Conservation (phyloP, 1,140 invertebrate species). For the Sinonovacula constricta region DNA sequence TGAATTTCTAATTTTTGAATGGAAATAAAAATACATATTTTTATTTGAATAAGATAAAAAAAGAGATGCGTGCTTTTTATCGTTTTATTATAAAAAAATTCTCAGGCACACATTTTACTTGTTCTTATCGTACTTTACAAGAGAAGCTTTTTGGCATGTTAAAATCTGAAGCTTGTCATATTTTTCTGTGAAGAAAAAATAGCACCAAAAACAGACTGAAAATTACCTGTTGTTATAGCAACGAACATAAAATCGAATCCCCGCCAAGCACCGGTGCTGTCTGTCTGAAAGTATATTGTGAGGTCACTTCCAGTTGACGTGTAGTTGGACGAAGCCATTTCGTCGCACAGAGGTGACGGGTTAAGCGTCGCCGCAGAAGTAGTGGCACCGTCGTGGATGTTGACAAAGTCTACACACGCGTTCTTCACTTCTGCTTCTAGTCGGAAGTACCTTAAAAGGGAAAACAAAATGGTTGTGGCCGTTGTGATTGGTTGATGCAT, state of each 20-base stretch:
- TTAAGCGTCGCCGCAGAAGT: slow-evolving; percentile 11
- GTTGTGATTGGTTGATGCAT: no score
- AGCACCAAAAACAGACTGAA: no score
- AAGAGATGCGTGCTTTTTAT: not conserved
- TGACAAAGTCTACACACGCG: slow-evolving; percentile 35
- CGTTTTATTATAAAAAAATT: not conserved
- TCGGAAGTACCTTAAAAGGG: slow-evolving; percentile 26
- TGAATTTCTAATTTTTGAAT: no score
- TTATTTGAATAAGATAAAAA: no score
- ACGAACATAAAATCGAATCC: slow-evolving; percentile 39
- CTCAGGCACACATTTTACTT: not conserved
- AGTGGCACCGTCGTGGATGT: slow-evolving; percentile 29
- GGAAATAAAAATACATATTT: no score
- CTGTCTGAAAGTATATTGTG: slow-evolving; percentile 29
- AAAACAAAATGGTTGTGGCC: no score
- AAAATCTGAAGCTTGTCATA: not conserved
- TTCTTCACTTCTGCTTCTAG: slow-evolving; percentile 19
- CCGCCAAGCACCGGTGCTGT: slow-evolving; percentile 17
- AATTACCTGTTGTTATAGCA: slow-evolving; percentile 40
- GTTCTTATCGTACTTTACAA: not conserved
- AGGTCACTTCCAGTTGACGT: slow-evolving; percentile 11
- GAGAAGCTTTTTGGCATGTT: not conserved
- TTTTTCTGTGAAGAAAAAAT: not conserved
- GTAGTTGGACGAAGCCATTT: not conserved
- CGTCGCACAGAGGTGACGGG: slow-evolving; percentile 16